Conservation (phyloP, 2,113 vertebrate species). For the Ivindomyrus marchei region DNA sequence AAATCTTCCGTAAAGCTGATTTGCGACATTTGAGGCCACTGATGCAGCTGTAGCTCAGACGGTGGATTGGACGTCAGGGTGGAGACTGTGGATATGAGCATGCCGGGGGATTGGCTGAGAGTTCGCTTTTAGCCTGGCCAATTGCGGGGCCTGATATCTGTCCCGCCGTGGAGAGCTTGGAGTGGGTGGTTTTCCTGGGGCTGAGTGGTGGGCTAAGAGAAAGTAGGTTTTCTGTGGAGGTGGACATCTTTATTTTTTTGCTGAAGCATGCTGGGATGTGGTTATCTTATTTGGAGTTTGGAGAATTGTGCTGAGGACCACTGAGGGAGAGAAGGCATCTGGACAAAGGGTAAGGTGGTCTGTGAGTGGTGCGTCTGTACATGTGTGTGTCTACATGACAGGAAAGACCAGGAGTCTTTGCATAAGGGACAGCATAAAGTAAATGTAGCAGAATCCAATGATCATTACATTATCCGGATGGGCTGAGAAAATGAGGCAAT, state of each 20-base stretch:
- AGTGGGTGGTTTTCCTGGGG: neutral
- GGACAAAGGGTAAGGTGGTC: neutral
- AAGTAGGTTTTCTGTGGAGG: neutral
- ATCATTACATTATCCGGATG: neutral
- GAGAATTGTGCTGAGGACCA: neutral
- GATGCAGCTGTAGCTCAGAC: constrained; percentile 6
- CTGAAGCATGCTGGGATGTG: neutral
- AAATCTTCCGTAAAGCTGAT: constrained; percentile 40
- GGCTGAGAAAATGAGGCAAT: neutral
- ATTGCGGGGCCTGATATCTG: neutral
- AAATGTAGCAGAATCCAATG: neutral
- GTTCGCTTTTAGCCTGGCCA: neutral
- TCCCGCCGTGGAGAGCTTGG: neutral
- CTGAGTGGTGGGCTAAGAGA: neutral
- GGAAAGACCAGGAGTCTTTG: neutral
- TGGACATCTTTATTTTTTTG: neutral
- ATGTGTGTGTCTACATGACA: neutral
- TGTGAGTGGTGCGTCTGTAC: neutral
- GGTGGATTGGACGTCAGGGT: neutral
- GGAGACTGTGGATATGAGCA: neutral
- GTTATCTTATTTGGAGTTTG: neutral
- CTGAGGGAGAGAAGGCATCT: neutral
- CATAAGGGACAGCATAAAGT: neutral
- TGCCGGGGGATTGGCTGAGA: neutral
- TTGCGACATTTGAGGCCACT: constrained; percentile 33